Conservation (phyloP, 1,140 invertebrate species). For the Cyclargus thomasi region DNA sequence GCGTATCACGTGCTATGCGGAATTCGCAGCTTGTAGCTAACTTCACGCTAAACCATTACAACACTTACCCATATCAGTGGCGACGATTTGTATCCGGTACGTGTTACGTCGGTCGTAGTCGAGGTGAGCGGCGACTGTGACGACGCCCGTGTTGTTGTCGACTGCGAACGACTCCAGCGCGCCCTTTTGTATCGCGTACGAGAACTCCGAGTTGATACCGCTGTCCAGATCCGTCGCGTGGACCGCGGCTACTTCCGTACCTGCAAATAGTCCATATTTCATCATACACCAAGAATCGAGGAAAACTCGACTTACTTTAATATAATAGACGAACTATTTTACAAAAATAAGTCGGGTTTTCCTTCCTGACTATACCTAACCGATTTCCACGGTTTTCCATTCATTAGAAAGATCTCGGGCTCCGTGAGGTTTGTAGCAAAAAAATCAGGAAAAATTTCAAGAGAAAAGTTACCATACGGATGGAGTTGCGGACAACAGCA, state of each 20-base stretch:
- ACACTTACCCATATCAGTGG: conserved; percentile 83
- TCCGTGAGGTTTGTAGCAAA: too few species aligned
- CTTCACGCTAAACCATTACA: neutral
- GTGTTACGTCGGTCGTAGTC: conserved; percentile 88
- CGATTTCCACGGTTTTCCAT: too few species aligned
- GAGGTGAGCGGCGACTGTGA: conserved; percentile 85
- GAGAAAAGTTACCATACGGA: too few species aligned
- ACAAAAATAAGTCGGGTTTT: too few species aligned
- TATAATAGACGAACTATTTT: too few species aligned
- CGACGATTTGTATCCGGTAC: conserved; percentile 87
- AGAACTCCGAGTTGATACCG: conserved; percentile 87
- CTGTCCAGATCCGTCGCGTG: conserved; percentile 87
- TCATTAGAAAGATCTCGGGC: too few species aligned
- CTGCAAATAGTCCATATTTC: conserved; percentile 47
- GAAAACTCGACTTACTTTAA: too few species aligned
- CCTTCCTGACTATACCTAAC: too few species aligned
- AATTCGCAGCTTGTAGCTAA: too few species aligned
- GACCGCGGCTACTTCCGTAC: conserved; percentile 82
- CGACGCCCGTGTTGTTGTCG: conserved; percentile 83
- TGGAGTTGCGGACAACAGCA: too few species aligned
- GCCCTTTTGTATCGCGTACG: conserved; percentile 88
- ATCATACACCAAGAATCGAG: neutral
- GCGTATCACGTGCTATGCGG: too few species aligned
- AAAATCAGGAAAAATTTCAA: too few species aligned
- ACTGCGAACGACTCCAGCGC: conserved; percentile 90